phyloP scores from a whole-genome alignment of 64 coral and sea anemone genomes.

The Catalaphyllia jardinei region DNA sequence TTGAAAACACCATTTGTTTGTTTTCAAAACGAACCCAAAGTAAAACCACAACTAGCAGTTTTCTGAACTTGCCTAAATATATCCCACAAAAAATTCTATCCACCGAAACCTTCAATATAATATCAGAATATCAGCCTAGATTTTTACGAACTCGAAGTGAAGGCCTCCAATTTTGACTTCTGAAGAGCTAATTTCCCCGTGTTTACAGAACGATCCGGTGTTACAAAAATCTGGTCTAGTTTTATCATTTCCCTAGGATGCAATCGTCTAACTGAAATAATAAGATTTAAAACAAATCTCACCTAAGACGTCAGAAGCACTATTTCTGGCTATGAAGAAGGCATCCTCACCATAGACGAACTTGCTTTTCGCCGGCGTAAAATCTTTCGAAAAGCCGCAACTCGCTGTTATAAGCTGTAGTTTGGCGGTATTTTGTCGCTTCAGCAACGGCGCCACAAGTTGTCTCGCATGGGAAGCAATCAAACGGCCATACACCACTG shows the following conservation, averaged over 20 bases:
- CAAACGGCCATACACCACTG: conserved; percentile 92
- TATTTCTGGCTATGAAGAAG: conserved; percentile 82
- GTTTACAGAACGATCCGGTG: background rate
- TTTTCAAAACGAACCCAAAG: background rate
- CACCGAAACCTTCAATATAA: background rate
- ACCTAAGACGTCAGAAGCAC: conserved; percentile 83
- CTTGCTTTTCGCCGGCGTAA: conserved; percentile 58
- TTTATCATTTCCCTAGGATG: background rate
- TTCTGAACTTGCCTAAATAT: background rate
- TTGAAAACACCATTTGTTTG: background rate
- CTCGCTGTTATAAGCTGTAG: conserved; percentile 81
- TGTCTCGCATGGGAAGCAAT: conserved; percentile 84
- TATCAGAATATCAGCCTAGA: background rate
- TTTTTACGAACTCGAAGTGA: background rate
- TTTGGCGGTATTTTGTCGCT: conserved; percentile 46
- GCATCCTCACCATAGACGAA: conserved; percentile 98
- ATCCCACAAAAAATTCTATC: background rate
- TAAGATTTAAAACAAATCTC: conserved; percentile 10
- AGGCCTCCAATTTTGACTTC: background rate
- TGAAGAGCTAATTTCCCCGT: background rate
- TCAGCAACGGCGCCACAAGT: conserved; percentile 75
- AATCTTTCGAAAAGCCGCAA: conserved; percentile 99
- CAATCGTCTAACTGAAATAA: background rate
- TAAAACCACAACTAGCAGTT: background rate
- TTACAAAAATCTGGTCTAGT: background rate